A percentile compares a stretch with the other conserved stretches of the same genome.
These are phyloP conservation scores for Mus caroli DNA, from an alignment of 2,797 vertebrate genomes.

Conservation along the genomic window DNA sequence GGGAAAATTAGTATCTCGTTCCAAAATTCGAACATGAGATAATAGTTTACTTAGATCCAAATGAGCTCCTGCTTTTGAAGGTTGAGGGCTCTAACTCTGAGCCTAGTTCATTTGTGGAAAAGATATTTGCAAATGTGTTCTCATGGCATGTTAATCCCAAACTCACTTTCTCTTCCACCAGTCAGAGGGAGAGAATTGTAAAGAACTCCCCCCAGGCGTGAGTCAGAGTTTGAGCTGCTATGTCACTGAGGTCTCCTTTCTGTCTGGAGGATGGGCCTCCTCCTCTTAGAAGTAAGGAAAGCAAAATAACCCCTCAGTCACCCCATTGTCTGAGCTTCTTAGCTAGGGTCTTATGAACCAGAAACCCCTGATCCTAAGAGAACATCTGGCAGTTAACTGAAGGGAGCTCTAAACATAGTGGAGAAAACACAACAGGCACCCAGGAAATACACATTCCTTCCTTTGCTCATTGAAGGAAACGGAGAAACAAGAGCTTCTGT, in stretches of 20 bases:
- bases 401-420: neutral
- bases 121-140: neutral
- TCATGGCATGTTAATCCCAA: slow-evolving; percentile 20
- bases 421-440: neutral
- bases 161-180: slow-evolving; percentile 34
- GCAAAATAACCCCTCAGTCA: neutral
- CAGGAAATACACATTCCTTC: neutral
- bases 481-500: neutral
- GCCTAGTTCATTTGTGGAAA: slow-evolving; percentile 1
- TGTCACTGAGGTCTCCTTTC: neutral
- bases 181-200: neutral
- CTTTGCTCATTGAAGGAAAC: neutral
- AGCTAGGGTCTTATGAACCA: neutral
- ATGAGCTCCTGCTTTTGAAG: neutral
- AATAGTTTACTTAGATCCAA: slow-evolving; percentile 12
- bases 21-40: slow-evolving; percentile 23
- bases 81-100: neutral
- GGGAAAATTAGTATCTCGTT: neutral
- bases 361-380: neutral
- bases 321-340: neutral
- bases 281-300: neutral
- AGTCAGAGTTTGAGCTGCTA: neutral
- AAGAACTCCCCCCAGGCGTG: neutral
- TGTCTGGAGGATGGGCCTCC: neutral
- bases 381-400: neutral